Base-by-base conservation (phyloP, 2,888 invertebrate genomes). In the Lasioglossum lativentre region DNA sequence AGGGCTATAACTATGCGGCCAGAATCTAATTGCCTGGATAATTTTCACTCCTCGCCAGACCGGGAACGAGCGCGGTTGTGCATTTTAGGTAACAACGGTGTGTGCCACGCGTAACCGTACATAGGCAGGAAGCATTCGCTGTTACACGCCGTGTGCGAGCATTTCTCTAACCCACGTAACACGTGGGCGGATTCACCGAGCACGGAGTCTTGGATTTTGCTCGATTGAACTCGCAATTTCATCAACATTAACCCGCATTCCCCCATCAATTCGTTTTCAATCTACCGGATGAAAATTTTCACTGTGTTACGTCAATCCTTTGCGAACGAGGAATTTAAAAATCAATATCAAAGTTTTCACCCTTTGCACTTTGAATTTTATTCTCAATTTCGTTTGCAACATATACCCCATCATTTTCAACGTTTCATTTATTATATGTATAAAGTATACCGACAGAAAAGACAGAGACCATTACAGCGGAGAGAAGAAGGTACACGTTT, bases 151-250 rank as follows among this genome's bases (percentile, higher is more conserved):
- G 82, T 82, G 71, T 71, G 52, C 30, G 66, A 75, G 23, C 40
- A 68, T 83, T 85, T 81, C 75, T 68, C 75, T 68, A 47, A 12
- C 76, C 83, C 59, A 84, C 87, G 76, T 87, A 80, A 83, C 78
- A 83, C 83, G 89, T 86, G 75, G 88, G 89, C 79, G 83, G 72
- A 80, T 23, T 23, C 2, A 23, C 23, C 6, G 52, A 23, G 10
- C 52, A 1, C 23, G 6, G 8, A 8, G 23, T 52, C 52, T 52
- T 52, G 52, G 52, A 23, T 52, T 23, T 52, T 23, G 6, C 52
- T 23, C 23, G 8, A 23, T 23, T 23, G 2, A 23, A 52, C 52
- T 52, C 52, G 52, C 52, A 52, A 52, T 52, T 52, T 52, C 52
- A 52, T 23, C 52, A 52, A 52, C 52, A 8, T 52, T 23, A 52